Base-by-base conservation (phyloP, 2,888 invertebrate genomes). In the Alsophila aescularia region DNA sequence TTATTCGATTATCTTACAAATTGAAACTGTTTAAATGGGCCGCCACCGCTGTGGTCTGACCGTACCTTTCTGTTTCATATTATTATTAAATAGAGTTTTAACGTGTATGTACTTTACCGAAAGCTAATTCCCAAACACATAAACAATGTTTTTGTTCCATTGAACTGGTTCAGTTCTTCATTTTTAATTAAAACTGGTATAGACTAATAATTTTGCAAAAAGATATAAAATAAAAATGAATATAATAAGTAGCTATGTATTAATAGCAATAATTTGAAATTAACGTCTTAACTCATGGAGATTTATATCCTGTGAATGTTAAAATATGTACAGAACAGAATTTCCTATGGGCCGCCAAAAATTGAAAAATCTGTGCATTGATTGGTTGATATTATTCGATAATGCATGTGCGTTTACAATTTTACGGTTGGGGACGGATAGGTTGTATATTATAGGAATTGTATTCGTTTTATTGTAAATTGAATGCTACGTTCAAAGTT, bases 171-270 rank as follows among this genome's bases (percentile, higher is more conserved):
- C 35, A 13, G 9, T 14, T 13, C 40, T 16, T 6, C 14, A 31
- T 31, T 42, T 31, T 43, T 51, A 51, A 51, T 51, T 51, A 51
- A 51, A 43, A 37, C 10, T 43, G 9, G 29, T 35, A 42, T 21
- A 37, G 37, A 43, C 35, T 37, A 36, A 18, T 42, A 50, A 50
- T 50, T 35, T 50, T 9, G 42, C 24, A 40, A 37, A n/a, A n/a
- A n/a, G n/a, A n/a, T n/a, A 15, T 15, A 35, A 34, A 29, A 27
- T 35, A 41, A 37, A 51, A 43, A n/a, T n/a, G n/a, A 14, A 42
- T 24, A 29, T 8, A 8, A 29, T 29, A 29, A 10, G n/a, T 1
- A 29, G n/a, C 10, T 29, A 29, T 24, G 2, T 10, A 3, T 10
- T 2, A 43, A 43, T 37, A 12, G 36, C 39, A 39, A 24, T 39